Percentiles rank a stretch among this genome's conserved stretches.
Evolutionary conservation across 2,797 vertebrate genomes (phyloP).

Genomic region (Sylvilagus floridanus): DNA sequence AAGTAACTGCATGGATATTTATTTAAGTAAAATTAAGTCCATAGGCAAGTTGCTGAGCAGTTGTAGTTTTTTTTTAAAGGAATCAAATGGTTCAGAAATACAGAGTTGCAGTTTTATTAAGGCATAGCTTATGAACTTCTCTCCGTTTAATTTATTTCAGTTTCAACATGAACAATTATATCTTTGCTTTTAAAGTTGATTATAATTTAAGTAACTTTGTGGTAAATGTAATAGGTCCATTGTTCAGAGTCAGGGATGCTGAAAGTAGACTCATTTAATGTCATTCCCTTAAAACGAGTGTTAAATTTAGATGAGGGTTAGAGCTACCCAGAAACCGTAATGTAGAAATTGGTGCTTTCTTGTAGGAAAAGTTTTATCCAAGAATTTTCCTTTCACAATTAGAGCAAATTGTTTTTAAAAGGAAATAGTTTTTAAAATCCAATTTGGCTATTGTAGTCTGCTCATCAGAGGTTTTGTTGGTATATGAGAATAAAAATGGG

Average conservation of each 20-base stretch:
- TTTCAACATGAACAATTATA: slow-evolving; percentile 7
- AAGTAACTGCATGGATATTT: slow-evolving; percentile 37
- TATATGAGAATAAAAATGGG: neutral
- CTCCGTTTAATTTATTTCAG: slow-evolving; percentile 30
- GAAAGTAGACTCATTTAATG: neutral
- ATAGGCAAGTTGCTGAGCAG: neutral
- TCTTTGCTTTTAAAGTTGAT: slow-evolving; percentile 24
- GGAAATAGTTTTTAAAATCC: slow-evolving; percentile 26
- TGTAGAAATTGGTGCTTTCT: neutral
- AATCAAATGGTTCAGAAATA: slow-evolving; percentile 44
- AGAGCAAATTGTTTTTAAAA: slow-evolving; percentile 40
- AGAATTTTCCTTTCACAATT: slow-evolving; percentile 41
- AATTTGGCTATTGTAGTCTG: neutral
- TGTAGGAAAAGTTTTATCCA: slow-evolving; percentile 30
- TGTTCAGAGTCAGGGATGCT: neutral
- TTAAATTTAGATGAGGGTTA: slow-evolving; percentile 57
- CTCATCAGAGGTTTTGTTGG: neutral
- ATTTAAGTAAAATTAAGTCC: slow-evolving; percentile 10
- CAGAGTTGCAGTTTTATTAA: slow-evolving; percentile 18
- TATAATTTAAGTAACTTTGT: slow-evolving; percentile 31
- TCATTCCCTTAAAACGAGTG: neutral
- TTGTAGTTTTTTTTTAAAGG: slow-evolving; percentile 46
- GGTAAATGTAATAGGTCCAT: slow-evolving; percentile 36
- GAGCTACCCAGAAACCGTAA: neutral
- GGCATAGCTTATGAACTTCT: neutral